Evolutionary conservation across 2,797 vertebrate genomes (phyloP), one percentile per base, ranked within the genome.

Genomic region (Austrolebias charrua): DNA sequence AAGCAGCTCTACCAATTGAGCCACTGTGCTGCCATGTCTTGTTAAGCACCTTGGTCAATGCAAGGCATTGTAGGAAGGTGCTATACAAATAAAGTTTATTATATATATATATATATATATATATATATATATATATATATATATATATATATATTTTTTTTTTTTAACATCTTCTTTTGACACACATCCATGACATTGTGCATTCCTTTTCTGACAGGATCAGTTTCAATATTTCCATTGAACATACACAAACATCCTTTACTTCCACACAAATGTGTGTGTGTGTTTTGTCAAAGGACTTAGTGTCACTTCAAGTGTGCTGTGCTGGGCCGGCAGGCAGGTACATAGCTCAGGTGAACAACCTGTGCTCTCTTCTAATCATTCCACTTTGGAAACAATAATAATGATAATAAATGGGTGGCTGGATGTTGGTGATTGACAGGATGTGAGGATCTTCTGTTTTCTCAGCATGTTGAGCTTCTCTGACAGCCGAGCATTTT

Each of bases 401-500:
- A 40, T 8, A 62, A 60, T 52, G 63, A 50, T 35, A 28, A 24
- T 1, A 24, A 16, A 69, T 63, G 35, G 62, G 29, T 58, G 71
- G 69, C 76, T 63, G 76, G 56, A 71, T 66, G 35, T 55, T 68
- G 59, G 58, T 90, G 88, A 92, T 82, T 91, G 92, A 82, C 90
- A 91, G 62, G 50, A 61, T 72, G 81, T 51, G 66, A 91, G 67
- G 71, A 79, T 69, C 69, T 79, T 82, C 50, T 89, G 78, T 88
- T 90, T 87, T 89, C 82, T 78, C 81, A 65, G 76, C 78, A 69
- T 79, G 76, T 90, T 90, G 85, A 91, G 72, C 75, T 65, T 84
- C 76, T 87, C 74, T 92, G 90, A 92, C 86, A 90, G 86, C 80
- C 67, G 71, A 76, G 83, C 73, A 84, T 88, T 88, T 89, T 85